phyloP scores from a whole-genome alignment of 2,797 vertebrate species.

The Eospalax fontanierii region DNA sequence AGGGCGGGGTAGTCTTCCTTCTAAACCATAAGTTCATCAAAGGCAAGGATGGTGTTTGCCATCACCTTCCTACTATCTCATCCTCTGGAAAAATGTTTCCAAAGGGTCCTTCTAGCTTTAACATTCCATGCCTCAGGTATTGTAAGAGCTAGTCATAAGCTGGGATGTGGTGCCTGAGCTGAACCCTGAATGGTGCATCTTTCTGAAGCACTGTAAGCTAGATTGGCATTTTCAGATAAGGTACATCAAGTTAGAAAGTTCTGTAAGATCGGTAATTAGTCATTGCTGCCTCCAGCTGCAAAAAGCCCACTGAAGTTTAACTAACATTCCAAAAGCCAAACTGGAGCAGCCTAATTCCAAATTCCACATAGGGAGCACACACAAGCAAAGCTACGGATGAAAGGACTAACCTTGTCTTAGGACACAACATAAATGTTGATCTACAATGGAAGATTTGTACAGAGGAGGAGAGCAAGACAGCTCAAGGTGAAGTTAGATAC shows the following conservation, averaged over 20 bases:
- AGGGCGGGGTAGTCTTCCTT: background rate
- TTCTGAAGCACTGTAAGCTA: background rate
- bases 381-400: background rate
- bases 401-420: background rate
- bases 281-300: background rate
- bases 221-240: background rate
- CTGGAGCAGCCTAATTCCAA: conserved; percentile 3
- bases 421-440: background rate
- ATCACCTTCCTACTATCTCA: background rate
- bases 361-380: fast-evolving
- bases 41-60: background rate
- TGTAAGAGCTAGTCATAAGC: background rate
- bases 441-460: background rate
- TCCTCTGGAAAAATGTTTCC: conserved; percentile 25
- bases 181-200: background rate
- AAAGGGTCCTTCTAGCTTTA: background rate
- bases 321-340: background rate
- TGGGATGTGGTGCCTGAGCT: background rate
- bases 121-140: background rate
- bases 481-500: background rate
- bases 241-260: background rate
- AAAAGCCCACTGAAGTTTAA: background rate
- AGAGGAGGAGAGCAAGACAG: background rate
- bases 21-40: background rate
- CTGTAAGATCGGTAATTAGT: background rate